A percentile compares a stretch with the other conserved stretches of the same genome.
Conservation (phyloP, 2,797 vertebrate species). For the Rhynchotus rufescens region DNA sequence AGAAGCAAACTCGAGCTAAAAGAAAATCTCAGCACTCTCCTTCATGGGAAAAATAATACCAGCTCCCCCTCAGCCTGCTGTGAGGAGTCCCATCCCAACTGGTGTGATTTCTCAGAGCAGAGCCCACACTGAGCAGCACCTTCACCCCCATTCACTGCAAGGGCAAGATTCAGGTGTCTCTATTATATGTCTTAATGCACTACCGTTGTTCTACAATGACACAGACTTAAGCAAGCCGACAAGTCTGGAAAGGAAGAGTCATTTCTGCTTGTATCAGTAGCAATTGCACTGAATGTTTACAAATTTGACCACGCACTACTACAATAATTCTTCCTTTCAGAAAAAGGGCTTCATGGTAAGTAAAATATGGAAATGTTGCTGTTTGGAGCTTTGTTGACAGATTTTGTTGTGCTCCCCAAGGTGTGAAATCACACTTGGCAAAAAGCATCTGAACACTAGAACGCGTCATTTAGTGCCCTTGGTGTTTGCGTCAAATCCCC, state of each 20-base stretch:
- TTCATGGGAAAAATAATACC: neutral
- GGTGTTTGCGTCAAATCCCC: neutral
- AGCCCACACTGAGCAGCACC: accelerated
- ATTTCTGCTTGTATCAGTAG: neutral
- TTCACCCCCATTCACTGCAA: neutral
- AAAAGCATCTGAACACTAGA: neutral
- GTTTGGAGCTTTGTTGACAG: neutral
- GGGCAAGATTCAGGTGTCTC: neutral
- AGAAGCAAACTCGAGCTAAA: neutral
- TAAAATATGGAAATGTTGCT: neutral
- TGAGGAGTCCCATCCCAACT: neutral
- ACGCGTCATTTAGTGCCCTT: neutral
- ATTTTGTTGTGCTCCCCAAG: neutral
- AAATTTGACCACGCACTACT: neutral
- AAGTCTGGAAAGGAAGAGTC: neutral
- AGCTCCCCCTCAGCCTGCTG: neutral
- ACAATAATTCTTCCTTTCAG: neutral
- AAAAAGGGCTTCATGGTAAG: neutral
- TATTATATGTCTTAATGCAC: neutral
- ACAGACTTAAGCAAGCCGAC: conserved; percentile 18
- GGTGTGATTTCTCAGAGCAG: neutral
- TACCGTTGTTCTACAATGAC: neutral
- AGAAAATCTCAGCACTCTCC: neutral
- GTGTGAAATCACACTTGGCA: conserved; percentile 46
- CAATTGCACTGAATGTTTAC: neutral